Percentiles rank a stretch among this genome's conserved stretches.
These are phyloP conservation scores for Psix sp. DNA, from an alignment of 1,140 invertebrate genomes.

Conservation along the genomic window DNA sequence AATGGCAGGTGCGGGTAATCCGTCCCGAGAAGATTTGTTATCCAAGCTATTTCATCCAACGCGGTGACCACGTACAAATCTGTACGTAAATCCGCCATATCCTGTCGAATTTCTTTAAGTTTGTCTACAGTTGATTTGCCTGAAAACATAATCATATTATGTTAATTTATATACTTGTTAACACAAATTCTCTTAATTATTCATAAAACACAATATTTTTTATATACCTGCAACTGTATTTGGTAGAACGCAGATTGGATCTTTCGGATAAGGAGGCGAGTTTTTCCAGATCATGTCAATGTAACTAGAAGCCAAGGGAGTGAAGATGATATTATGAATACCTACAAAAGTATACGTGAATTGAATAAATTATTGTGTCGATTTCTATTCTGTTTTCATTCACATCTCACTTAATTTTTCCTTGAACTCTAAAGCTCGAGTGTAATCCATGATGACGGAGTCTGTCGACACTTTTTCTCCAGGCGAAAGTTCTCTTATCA, in stretches of 20 bases:
- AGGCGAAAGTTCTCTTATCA: slow-evolving; percentile 75
- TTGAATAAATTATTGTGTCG: neutral
- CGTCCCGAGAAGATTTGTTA: slow-evolving; percentile 83
- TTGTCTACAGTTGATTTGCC: slow-evolving; percentile 75
- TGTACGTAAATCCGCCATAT: slow-evolving; percentile 75
- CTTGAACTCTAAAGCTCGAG: slow-evolving; percentile 69
- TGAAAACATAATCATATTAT: no score
- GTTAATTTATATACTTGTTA: no score
- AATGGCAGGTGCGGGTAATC: slow-evolving; percentile 84
- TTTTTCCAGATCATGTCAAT: slow-evolving; percentile 80
- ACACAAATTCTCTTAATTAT: slow-evolving; percentile 1
- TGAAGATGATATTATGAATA: slow-evolving; percentile 72
- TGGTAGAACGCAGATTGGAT: slow-evolving; percentile 73
- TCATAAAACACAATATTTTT: neutral
- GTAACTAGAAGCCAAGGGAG: slow-evolving; percentile 77
- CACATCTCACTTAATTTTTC: slow-evolving; percentile 60
- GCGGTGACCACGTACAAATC: slow-evolving; percentile 79
- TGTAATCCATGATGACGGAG: slow-evolving; percentile 72
- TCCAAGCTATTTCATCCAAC: slow-evolving; percentile 83
- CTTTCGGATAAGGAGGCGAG: slow-evolving; percentile 68
- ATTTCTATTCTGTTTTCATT: neutral
- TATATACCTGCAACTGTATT: slow-evolving; percentile 34
- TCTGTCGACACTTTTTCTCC: slow-evolving; percentile 79
- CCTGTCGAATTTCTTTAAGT: slow-evolving; percentile 72
- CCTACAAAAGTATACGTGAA: slow-evolving; percentile 43